Conservation (phyloP, 2,797 vertebrate species). For the Sebastes kiyomatsui region DNA sequence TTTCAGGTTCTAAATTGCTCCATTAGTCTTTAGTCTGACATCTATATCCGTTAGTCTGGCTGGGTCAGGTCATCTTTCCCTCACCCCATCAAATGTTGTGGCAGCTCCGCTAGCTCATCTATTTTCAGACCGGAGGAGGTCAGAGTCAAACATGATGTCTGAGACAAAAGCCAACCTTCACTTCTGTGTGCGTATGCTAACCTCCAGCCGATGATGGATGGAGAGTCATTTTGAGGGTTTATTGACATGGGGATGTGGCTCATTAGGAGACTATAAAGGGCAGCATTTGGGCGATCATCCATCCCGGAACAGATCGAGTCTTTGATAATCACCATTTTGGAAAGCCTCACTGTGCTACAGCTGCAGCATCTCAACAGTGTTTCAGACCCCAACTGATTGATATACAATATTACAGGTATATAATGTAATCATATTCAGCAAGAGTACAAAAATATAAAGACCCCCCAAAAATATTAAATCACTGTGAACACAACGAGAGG, state of each 20-base stretch:
- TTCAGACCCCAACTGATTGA: background rate
- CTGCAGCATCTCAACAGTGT: slow-evolving; percentile 10
- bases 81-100: slow-evolving; percentile 41
- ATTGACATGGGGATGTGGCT: slow-evolving; percentile 65
- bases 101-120: slow-evolving; percentile 27
- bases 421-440: background rate
- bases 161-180: slow-evolving; percentile 51
- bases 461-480: no score
- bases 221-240: slow-evolving; percentile 56
- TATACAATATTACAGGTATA: background rate
- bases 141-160: slow-evolving; percentile 43
- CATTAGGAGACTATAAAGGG: slow-evolving; percentile 61
- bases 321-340: slow-evolving; percentile 56
- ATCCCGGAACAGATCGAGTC: slow-evolving; percentile 37
- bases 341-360: slow-evolving; percentile 38
- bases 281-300: slow-evolving; percentile 55
- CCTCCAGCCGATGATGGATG: slow-evolving; percentile 70
- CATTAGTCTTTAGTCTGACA: background rate
- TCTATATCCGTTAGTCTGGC: slow-evolving; percentile 13
- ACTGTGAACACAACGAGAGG: no score
- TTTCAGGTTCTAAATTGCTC: slow-evolving; percentile 4
- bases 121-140: slow-evolving; percentile 15
- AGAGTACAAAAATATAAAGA: background rate
- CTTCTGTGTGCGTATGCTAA: slow-evolving; percentile 32
- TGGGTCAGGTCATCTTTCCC: slow-evolving; percentile 14